Evolutionary conservation across 2,888 invertebrate genomes (phyloP), one percentile per base, ranked within the genome.

Genomic region (Caenorhabditis wallacei): DNA sequence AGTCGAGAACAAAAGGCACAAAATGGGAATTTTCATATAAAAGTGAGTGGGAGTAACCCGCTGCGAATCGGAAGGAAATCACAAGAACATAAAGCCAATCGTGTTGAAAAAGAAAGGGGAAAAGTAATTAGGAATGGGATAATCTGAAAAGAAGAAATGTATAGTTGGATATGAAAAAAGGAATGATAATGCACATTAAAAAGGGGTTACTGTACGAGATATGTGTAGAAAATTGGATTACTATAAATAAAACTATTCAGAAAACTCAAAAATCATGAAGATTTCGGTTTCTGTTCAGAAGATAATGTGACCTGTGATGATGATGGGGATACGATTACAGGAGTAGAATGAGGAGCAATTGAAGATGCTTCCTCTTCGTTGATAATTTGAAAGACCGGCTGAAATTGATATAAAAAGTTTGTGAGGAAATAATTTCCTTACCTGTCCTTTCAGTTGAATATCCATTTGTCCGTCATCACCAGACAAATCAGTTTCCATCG

Each of bases 351-450:
- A 1, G 78, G 78, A 10, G 40, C 78, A 20, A 53, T 54, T 0
- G 54, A 46, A n/a, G 51, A 24, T 13, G 53, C 69, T 20, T 68
- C 76, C 57, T 78, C 78, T 54, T 78, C 69, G 69, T 69, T 69
- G 7, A 78, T 43, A 2, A 69, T 30, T 37, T 69, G 76, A 51
- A 56, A 18, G 8, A 26, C 18, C 0, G 76, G 53, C 68, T 76
- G 59, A 40, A 69, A 61, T 40, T 5, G 40, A 2, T 40, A 10
- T 40, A 8, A 24, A 54, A 13, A 26, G 2, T 24, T 40, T 2
- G 2, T 40, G 40, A 40, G 8, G 30, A 40, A 5, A 40, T 40
- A 13, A 13, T 13, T 35, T 35, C 5, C 40, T 8, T 40, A 40
- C 40, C 10, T 2, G 40, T 16, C 16, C 20, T 53, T 53, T 66